Base-by-base conservation (phyloP, 1,140 invertebrate species). In the Drosophila seguyi region DNA sequence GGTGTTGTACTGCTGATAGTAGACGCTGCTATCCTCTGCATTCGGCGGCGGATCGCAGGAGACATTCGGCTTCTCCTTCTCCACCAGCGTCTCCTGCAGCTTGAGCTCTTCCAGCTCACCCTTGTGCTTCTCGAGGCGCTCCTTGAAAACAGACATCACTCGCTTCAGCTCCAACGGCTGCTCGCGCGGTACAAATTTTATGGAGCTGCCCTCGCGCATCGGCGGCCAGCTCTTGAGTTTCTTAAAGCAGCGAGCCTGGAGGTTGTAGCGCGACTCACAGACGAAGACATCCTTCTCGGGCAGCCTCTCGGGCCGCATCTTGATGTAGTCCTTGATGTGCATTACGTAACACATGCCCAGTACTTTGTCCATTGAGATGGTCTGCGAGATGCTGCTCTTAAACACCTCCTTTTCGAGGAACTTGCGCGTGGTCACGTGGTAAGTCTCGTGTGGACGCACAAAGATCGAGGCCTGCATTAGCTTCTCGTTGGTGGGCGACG, bases 401-500 rank as follows among this genome's bases (percentile, higher is more conserved):
- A 99, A 99, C 14, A 99, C 96, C 93, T 99, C 98, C 93, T 99
- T 91, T 18, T 99, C 97, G 0, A 99, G 94, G 93, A 99, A 99
- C 93, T 98, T 99, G 78, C 98, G 95, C 3, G 97, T 98, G 7
- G 98, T 96, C 4, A 99, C 95, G 93, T 99, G 99, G 93, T 97
- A 99, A 0, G 99, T 99, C 93, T 99, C 98, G 86, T 97, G 96
- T 0, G 97, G 97, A 38, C 95, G 94, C 57, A 94, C 93, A 73
- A 94, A 94, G 90, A 96, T 96, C 88, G 97, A 97, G 16, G 97
- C 98, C 87, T 98, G 97, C 45, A 99, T 94, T 95, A 98, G 98
- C 78, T 97, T 96, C 74, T 97, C 96, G 27, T 96, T 96, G 55
- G 96, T 96, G 11, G 95, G 94, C 90, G 98, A 97, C 1, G 96